These are phyloP conservation scores for Apodemia mormo DNA, from an alignment of 2,888 invertebrate species.

Conservation along the genomic window DNA sequence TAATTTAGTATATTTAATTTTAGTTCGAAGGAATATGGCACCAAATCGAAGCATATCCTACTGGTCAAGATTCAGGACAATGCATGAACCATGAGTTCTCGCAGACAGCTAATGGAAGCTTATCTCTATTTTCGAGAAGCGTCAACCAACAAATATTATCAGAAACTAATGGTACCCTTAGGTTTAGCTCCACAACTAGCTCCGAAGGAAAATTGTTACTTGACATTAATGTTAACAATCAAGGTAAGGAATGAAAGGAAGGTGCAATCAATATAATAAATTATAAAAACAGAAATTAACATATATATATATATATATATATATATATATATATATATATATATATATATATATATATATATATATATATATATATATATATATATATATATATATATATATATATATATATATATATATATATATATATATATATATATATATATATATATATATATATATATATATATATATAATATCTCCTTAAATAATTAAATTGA, in stretches of 20 bases:
- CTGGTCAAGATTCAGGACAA: slow-evolving; percentile 51
- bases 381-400: no score
- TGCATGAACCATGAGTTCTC: slow-evolving; percentile 55
- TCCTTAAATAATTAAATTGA: no score
- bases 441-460: no score
- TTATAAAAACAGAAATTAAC: no score
- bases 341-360: no score
- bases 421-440: no score
- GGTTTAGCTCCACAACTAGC: slow-evolving; percentile 43
- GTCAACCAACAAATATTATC: slow-evolving; percentile 47
- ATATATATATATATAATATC: no score
- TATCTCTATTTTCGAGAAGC: slow-evolving; percentile 21
- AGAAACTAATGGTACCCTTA: slow-evolving; percentile 42
- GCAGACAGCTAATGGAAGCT: background rate
- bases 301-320: no score
- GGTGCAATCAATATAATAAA: no score
- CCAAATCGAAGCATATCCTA: slow-evolving; percentile 55
- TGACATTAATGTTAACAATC: slow-evolving; percentile 33
- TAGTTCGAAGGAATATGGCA: slow-evolving; percentile 56
- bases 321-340: no score
- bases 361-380: no score
- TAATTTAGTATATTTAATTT: slow-evolving; percentile 25
- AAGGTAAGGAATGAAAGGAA: background rate
- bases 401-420: no score
- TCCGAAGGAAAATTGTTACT: slow-evolving; percentile 52